Percentiles rank a stretch among this genome's conserved stretches.
Conservation (phyloP, 23 tunicate genomes). For the Diplosoma virens region DNA sequence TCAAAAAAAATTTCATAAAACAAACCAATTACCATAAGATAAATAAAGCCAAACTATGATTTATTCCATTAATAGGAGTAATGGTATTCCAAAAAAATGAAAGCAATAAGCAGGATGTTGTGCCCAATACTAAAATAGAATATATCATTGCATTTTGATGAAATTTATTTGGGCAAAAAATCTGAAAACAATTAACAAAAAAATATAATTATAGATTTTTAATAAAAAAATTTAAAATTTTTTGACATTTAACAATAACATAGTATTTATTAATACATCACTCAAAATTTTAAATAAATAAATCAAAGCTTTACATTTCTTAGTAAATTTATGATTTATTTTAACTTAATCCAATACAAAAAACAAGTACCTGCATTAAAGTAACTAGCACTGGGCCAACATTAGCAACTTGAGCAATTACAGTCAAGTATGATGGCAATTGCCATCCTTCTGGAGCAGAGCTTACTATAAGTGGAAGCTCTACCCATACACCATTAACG, state of each 20-base stretch:
- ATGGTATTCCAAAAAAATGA: conserved; percentile 65
- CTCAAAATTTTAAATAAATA: neutral
- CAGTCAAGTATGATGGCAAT: conserved; percentile 65
- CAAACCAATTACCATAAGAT: conserved; percentile 43
- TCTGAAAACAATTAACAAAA: no score
- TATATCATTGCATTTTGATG: conserved; percentile 70
- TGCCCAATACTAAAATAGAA: conserved; percentile 42
- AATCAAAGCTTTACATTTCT: neutral
- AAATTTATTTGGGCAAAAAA: conserved; percentile 33
- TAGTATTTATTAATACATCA: no score
- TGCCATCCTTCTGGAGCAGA: conserved; percentile 68
- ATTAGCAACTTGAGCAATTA: conserved; percentile 71
- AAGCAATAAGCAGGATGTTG: conserved; percentile 40
- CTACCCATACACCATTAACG: conserved; percentile 88
- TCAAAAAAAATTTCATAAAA: neutral
- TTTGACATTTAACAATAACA: no score
- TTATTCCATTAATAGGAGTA: conserved; percentile 26
- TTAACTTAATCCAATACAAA: neutral
- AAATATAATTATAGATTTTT: no score
- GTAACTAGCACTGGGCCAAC: conserved; percentile 76
- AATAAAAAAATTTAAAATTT: no score
- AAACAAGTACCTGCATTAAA: conserved; percentile 63
- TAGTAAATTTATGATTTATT: neutral
- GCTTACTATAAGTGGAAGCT: conserved; percentile 64
- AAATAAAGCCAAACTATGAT: conserved; percentile 48